phyloP scores from a whole-genome alignment of 2,888 invertebrate species.

The Melanophora roralis region DNA sequence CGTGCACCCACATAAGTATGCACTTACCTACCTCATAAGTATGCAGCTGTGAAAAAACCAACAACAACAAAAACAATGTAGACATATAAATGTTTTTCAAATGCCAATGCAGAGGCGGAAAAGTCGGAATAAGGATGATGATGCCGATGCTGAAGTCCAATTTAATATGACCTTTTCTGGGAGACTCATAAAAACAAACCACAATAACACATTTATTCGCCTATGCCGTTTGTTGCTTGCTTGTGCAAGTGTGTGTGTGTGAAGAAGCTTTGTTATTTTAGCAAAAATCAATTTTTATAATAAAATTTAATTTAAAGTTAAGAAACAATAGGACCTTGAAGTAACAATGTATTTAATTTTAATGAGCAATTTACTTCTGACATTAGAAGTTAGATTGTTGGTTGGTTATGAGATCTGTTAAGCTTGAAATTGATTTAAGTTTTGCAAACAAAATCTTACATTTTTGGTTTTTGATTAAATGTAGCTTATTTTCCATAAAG shows the following conservation, averaged over 20 bases:
- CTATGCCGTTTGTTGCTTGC: background rate
- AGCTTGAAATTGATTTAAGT: background rate
- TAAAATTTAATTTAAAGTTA: background rate
- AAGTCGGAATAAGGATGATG: slow-evolving; percentile 21
- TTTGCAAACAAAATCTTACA: background rate
- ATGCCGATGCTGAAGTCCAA: slow-evolving; percentile 39
- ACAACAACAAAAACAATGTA: slow-evolving; percentile 36
- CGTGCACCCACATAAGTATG: no score
- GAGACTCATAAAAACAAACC: slow-evolving; percentile 1
- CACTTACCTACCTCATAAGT: background rate
- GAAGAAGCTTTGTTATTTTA: background rate
- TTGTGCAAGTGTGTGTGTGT: slow-evolving; percentile 18
- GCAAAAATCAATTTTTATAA: slow-evolving; percentile 33
- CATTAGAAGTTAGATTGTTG: background rate
- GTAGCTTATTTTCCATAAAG: no score
- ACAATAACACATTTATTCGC: background rate
- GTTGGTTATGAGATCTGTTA: slow-evolving; percentile 9
- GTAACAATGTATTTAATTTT: slow-evolving; percentile 21
- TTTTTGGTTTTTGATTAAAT: no score
- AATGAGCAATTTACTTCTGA: slow-evolving; percentile 14
- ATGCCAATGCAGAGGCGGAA: slow-evolving; percentile 29
- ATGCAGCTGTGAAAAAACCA: slow-evolving; percentile 9
- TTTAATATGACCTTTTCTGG: slow-evolving; percentile 47
- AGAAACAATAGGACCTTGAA: background rate
- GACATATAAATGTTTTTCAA: slow-evolving; percentile 51